Percentiles rank a stretch among this genome's conserved stretches.
Conservation (phyloP, 2,888 invertebrate species). For the Hyposoter dolosus region DNA sequence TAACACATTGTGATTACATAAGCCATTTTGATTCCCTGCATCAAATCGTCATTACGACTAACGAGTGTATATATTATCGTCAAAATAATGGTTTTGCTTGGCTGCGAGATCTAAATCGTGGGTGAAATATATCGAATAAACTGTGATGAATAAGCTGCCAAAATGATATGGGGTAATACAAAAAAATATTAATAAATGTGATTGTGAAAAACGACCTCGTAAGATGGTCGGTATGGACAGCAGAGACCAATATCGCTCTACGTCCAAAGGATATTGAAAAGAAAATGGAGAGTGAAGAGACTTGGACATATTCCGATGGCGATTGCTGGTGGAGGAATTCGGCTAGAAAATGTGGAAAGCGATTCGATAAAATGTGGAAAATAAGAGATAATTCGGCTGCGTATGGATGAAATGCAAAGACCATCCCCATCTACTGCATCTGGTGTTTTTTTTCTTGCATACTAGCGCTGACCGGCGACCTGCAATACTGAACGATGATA, state of each 20-base stretch:
- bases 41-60: conserved; percentile 12
- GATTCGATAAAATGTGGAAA: not conserved
- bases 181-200: conserved; percentile 1
- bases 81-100: conserved; percentile 35
- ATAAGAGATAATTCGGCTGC: conserved; percentile 38
- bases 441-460: conserved; percentile 51
- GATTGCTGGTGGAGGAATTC: conserved; percentile 10
- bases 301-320: not conserved
- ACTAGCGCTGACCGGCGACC: conserved; percentile 55
- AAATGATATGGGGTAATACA: conserved; percentile 14
- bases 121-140: not conserved
- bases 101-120: conserved; percentile 40
- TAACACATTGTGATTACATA: not conserved
- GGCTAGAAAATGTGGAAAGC: conserved; percentile 24
- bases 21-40: not conserved
- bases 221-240: not conserved
- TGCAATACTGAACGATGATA: conserved; percentile 47
- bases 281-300: not conserved
- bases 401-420: conserved; percentile 31
- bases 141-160: conserved; percentile 28
- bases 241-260: not conserved
- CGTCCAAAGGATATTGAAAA: not conserved
- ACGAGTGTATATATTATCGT: not conserved
- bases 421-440: conserved; percentile 58
- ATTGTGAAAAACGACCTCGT: not conserved